A percentile compares a stretch with the other conserved stretches of the same genome.
These are phyloP conservation scores for Drosophila bipectinata DNA, from an alignment of 1,140 invertebrate genomes.

Conservation along the genomic window DNA sequence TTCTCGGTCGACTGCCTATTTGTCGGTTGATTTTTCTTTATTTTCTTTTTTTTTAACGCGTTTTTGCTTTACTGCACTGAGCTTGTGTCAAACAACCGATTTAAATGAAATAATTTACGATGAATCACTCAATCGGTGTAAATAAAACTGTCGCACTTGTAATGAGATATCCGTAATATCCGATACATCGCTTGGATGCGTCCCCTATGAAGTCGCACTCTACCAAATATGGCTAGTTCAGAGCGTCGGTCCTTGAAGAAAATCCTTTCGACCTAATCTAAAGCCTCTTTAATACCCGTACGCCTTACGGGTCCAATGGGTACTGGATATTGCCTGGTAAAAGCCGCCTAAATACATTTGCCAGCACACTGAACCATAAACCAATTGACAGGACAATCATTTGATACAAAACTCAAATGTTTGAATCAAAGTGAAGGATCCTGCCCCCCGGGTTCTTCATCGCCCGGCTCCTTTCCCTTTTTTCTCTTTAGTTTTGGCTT, in stretches of 20 bases:
- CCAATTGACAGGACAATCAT: constrained; percentile 78
- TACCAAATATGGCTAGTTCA: constrained; percentile 4
- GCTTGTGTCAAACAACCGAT: constrained; percentile 74
- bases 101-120: constrained; percentile 82
- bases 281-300: constrained; percentile 18
- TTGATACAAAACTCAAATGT: constrained; percentile 62
- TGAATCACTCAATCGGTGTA: constrained; percentile 78
- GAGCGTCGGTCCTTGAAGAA: neutral
- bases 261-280: constrained; percentile 12
- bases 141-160: constrained; percentile 73
- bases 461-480: constrained; percentile 5
- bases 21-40: neutral
- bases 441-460: constrained; percentile 4
- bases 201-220: neutral
- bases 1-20: constrained; percentile 26
- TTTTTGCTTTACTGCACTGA: constrained; percentile 33
- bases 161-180: constrained; percentile 63
- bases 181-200: neutral
- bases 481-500: constrained; percentile 57
- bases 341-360: constrained; percentile 64
- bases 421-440: constrained; percentile 65
- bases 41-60: constrained; percentile 11
- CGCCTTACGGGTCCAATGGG: constrained; percentile 24
- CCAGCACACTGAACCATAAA: constrained; percentile 75
- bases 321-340: constrained; percentile 40